Evolutionary conservation across 2,888 invertebrate species (phyloP), one percentile per base, ranked within the genome.

Genomic region (Steinernema scapterisci): DNA sequence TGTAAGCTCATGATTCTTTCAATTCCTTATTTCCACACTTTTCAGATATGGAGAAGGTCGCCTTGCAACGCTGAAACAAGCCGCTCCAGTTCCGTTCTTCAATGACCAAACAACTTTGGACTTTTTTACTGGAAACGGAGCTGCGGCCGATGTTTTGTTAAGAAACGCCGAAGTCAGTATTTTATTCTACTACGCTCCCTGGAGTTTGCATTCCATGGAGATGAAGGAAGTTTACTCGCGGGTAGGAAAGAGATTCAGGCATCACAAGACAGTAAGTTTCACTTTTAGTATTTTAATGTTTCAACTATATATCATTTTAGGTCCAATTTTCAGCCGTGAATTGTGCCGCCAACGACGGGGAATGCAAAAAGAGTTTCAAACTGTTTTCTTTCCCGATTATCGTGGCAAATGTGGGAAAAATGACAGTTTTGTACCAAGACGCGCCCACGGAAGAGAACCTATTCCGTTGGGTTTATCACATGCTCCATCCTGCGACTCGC

Each of bases 121-220:
- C 25, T 73, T 71, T 25, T 77, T 51, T 44, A 71, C 45, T 6
- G 77, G 77, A 13, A 73, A 77, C 63, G 51, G 51, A 19, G 76
- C 74, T 13, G 70, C 38, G 2, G 38, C 48, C 9, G 45, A 73
- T 1, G 71, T 25, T n/a, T 51, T 76, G 13, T 46, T 76, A 1
- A 44, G 46, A 45, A 75, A 56, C 7, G 76, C 78, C n/a, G 81
- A 81, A 70, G 38, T 81, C n/a, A 72, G 76, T 21, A 70, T 81
- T 38, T 74, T 78, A 11, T 80, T 81, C 79, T 81, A 77, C 72
- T 81, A 81, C 72, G 80, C 81, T 16, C 79, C 79, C 3, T 81
- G 81, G 81, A 82, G 81, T 63, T 73, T 82, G 38, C 73, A 82
- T 54, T 79, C 79, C 9, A 74, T 74, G 54, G 75, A 78, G 52